phyloP scores from a whole-genome alignment of 2,113 vertebrate species.

The Chionis minor region DNA sequence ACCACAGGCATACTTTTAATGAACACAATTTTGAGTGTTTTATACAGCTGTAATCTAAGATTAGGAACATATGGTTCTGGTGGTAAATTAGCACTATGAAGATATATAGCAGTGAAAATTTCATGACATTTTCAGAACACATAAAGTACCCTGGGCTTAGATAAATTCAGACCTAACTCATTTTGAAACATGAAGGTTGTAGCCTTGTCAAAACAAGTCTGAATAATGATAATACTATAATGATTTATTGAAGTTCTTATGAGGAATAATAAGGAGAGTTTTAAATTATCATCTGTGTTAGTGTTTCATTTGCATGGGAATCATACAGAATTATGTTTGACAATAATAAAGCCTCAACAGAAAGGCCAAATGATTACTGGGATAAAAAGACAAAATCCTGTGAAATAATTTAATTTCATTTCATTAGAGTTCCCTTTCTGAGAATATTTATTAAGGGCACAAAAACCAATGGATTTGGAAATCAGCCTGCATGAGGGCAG shows the following conservation, averaged over 20 bases:
- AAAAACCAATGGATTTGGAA: background rate
- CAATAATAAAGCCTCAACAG: background rate
- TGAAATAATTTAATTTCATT: background rate
- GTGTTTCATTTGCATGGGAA: background rate
- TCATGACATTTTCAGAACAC: slow-evolving; percentile 56
- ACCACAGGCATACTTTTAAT: slow-evolving; percentile 36
- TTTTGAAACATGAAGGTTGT: slow-evolving; percentile 55
- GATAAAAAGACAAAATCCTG: background rate
- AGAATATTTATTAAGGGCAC: background rate
- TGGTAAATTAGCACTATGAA: slow-evolving; percentile 42
- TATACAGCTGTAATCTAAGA: slow-evolving; percentile 49
- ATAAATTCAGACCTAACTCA: slow-evolving; percentile 48
- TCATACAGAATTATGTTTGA: background rate
- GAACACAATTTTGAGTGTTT: slow-evolving; percentile 32
- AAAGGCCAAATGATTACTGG: background rate
- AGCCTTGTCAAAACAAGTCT: slow-evolving; percentile 53
- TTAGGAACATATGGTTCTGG: slow-evolving; percentile 53
- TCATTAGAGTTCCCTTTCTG: background rate
- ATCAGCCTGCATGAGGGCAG: background rate
- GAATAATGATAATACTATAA: slow-evolving; percentile 51
- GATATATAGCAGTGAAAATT: slow-evolving; percentile 57
- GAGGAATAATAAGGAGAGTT: slow-evolving; percentile 51
- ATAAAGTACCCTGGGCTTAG: slow-evolving; percentile 25
- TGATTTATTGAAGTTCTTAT: slow-evolving; percentile 59
- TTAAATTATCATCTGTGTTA: slow-evolving; percentile 39